Conservation (phyloP, 1,140 invertebrate genomes). For the Doryteuthis pealeii region DNA sequence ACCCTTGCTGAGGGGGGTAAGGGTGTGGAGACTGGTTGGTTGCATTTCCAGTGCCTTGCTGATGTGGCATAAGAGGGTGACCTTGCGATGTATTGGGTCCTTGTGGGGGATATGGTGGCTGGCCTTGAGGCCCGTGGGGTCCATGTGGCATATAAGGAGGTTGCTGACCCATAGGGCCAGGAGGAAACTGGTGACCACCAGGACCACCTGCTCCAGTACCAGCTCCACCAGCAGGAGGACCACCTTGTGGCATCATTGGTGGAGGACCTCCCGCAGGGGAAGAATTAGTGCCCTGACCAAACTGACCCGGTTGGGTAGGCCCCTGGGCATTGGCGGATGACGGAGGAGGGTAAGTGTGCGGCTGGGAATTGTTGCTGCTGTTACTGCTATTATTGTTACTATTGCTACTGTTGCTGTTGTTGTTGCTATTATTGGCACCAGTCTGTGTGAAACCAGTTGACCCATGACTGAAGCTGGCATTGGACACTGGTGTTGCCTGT, state of each 20-base stretch:
- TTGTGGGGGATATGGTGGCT: not conserved
- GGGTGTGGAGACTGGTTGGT: not conserved
- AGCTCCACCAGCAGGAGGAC: not conserved
- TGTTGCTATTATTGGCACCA: not conserved
- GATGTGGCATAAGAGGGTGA: not conserved
- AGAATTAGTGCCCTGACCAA: not conserved
- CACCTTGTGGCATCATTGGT: not conserved
- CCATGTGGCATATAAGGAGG: not conserved
- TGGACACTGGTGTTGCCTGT: not conserved
- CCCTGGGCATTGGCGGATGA: not conserved
- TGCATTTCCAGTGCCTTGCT: constrained; percentile 2
- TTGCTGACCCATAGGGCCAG: constrained; percentile 11
- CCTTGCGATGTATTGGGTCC: not conserved
- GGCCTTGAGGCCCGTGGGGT: constrained; percentile 9
- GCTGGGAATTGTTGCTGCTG: constrained; percentile 4
- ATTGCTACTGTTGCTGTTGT: not conserved
- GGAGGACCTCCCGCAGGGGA: not conserved
- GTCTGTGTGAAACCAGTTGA: constrained; percentile 13
- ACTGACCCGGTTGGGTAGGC: not conserved
- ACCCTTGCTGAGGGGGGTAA: constrained; percentile 9
- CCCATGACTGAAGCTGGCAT: constrained; percentile 12
- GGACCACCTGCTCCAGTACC: not conserved
- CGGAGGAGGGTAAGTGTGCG: not conserved
- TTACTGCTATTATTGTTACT: constrained; percentile 4
- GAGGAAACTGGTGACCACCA: not conserved